Evolutionary conservation across 2,113 vertebrate species (phyloP).

Genomic region (Alexandromys fortis): DNA sequence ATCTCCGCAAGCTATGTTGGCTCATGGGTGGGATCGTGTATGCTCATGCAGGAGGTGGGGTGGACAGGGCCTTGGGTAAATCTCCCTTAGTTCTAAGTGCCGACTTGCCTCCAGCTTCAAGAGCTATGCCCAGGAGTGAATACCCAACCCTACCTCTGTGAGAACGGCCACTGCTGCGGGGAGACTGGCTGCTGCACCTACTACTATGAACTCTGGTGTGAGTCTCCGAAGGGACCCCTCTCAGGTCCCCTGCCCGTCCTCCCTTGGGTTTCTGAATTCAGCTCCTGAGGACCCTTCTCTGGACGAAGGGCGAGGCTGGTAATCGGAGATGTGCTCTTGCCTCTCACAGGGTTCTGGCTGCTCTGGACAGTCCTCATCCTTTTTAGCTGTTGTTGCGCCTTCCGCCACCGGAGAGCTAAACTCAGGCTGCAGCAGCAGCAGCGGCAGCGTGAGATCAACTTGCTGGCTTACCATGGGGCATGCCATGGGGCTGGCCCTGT

Average conservation of each 20-base stretch:
- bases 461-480: slow-evolving; percentile 96
- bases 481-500: slow-evolving; percentile 89
- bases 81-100: slow-evolving; percentile 56
- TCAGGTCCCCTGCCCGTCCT: slow-evolving; percentile 22
- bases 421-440: slow-evolving; percentile 96
- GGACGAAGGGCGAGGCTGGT: neutral
- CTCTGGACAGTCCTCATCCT: slow-evolving; percentile 96
- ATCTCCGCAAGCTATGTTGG: neutral
- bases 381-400: slow-evolving; percentile 97
- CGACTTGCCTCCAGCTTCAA: slow-evolving; percentile 81
- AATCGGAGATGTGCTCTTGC: neutral
- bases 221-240: slow-evolving; percentile 82
- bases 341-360: slow-evolving; percentile 95
- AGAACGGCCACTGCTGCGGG: slow-evolving; percentile 97
- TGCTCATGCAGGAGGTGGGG: neutral
- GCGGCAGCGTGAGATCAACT: slow-evolving; percentile 97
- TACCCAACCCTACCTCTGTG: slow-evolving; percentile 94
- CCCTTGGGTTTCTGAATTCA: slow-evolving; percentile 9
- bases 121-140: slow-evolving; percentile 93
- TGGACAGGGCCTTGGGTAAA: neutral
- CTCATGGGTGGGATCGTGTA: slow-evolving; percentile 36
- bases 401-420: slow-evolving; percentile 96
- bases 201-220: slow-evolving; percentile 99
- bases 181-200: slow-evolving; percentile 98
- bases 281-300: neutral